Conservation (phyloP, 2,888 invertebrate species). For the Xanthostigma xanthostigma region DNA sequence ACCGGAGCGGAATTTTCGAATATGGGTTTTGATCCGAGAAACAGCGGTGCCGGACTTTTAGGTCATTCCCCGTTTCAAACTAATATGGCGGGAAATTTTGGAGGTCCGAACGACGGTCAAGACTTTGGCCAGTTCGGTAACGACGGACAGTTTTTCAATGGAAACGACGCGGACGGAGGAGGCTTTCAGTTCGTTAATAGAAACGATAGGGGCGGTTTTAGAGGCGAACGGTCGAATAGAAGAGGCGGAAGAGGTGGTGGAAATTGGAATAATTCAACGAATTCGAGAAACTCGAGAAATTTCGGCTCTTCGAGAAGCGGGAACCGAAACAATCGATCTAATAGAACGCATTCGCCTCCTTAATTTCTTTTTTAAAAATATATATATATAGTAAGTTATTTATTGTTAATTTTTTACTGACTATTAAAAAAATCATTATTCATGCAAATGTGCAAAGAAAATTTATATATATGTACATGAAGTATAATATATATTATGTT, state of each 20-base stretch:
- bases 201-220: slow-evolving; percentile 12
- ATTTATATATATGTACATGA: background rate
- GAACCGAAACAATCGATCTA: slow-evolving; percentile 18
- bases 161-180: slow-evolving; percentile 17
- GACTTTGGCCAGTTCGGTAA: slow-evolving; percentile 29
- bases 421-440: background rate
- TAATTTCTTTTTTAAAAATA: slow-evolving; percentile 11
- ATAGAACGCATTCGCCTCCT: slow-evolving; percentile 23
- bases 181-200: slow-evolving; percentile 19
- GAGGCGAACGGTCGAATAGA: slow-evolving; percentile 10
- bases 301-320: slow-evolving; percentile 6
- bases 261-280: slow-evolving; percentile 3
- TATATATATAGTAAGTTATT: slow-evolving; percentile 5
- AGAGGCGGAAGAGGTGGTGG: slow-evolving; percentile 8
- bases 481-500: background rate
- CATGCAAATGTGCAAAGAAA: background rate
- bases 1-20: slow-evolving; percentile 14
- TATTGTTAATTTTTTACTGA: slow-evolving; percentile 2
- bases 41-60: background rate
- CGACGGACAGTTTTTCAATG: slow-evolving; percentile 30
- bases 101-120: slow-evolving; percentile 32
- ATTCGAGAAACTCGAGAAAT: slow-evolving; percentile 10
- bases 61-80: slow-evolving; percentile 4
- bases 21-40: slow-evolving; percentile 9
- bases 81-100: slow-evolving; percentile 26